Percentiles rank a stretch among this genome's conserved stretches.
Evolutionary conservation across 2,888 invertebrate species (phyloP).

Genomic region (Synergus umbraculus): DNA sequence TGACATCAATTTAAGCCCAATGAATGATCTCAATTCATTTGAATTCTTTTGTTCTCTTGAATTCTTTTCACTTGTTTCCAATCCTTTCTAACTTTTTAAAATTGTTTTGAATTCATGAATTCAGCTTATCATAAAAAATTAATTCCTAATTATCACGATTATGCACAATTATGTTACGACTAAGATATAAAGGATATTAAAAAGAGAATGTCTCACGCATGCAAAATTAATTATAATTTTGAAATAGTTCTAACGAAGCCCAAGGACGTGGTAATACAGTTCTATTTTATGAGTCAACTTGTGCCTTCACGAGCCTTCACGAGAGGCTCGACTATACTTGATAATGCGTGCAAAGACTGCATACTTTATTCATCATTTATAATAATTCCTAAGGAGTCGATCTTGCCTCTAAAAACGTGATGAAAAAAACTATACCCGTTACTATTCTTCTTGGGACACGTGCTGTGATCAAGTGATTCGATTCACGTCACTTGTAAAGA

Average conservation of each 20-base stretch:
- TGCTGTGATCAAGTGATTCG: constrained; percentile 32
- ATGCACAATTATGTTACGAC: neutral
- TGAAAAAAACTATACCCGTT: constrained; percentile 15
- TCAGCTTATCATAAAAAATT: neutral
- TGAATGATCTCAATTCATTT: too few relatives aligned
- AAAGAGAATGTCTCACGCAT: constrained; percentile 38
- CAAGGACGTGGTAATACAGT: constrained; percentile 39
- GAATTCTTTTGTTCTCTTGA: too few relatives aligned
- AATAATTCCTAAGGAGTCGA: neutral
- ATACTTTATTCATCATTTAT: neutral
- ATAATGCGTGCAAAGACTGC: constrained; percentile 5
- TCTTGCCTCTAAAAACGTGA: neutral
- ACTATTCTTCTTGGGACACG: constrained; percentile 17
- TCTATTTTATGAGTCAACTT: neutral
- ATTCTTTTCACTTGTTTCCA: too few relatives aligned
- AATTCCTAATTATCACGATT: neutral
- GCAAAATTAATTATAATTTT: constrained; percentile 54
- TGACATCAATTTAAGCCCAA: too few relatives aligned
- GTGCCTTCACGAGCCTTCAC: neutral
- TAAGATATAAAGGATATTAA: neutral
- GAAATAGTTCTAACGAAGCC: constrained; percentile 43
- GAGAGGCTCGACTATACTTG: constrained; percentile 44
- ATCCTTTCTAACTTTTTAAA: too few relatives aligned
- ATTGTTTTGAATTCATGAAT: too few relatives aligned
- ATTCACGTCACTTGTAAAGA: constrained; percentile 23